Conservation (phyloP, 2,113 vertebrate species). For the Apistogramma diplotaenia region DNA sequence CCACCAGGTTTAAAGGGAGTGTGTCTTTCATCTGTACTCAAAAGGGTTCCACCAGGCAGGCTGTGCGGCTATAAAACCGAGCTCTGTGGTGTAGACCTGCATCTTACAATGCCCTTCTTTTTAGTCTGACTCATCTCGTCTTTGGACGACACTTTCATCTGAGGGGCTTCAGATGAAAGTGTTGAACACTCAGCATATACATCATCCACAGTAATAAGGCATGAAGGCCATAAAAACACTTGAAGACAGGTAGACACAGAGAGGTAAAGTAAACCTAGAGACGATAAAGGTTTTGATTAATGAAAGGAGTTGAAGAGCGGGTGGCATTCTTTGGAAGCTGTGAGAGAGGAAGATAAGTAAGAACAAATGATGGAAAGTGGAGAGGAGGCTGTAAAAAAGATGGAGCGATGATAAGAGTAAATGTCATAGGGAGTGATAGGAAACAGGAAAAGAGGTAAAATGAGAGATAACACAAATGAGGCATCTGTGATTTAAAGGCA, state of each 20-base stretch:
- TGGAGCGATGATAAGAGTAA: not conserved
- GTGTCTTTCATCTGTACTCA: not conserved
- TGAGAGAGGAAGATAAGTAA: constrained; percentile 1
- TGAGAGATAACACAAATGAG: not conserved
- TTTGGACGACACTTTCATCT: not conserved
- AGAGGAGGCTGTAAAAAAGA: not conserved
- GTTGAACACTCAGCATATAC: not conserved
- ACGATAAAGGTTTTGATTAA: constrained; percentile 35
- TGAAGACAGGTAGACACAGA: not conserved
- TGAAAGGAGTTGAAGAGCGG: not conserved
- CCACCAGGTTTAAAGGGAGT: not conserved
- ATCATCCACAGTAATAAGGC: constrained; percentile 29
- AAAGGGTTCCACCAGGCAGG: constrained; percentile 10
- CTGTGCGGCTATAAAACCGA: not conserved
- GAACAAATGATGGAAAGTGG: not conserved
- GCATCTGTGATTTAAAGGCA: constrained; percentile 1
- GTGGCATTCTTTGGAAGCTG: constrained; percentile 1
- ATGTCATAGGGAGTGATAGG: not conserved
- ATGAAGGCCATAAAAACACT: constrained; percentile 11
- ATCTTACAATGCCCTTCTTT: constrained; percentile 8
- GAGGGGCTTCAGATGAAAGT: constrained; percentile 26
- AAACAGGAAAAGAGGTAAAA: not conserved
- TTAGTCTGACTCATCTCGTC: not conserved
- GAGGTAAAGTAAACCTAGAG: not conserved
- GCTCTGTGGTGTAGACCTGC: not conserved